Percentiles rank a stretch among this genome's conserved stretches.
Conservation (phyloP, 1,140 invertebrate genomes). For the Tetramorium simillimum region DNA sequence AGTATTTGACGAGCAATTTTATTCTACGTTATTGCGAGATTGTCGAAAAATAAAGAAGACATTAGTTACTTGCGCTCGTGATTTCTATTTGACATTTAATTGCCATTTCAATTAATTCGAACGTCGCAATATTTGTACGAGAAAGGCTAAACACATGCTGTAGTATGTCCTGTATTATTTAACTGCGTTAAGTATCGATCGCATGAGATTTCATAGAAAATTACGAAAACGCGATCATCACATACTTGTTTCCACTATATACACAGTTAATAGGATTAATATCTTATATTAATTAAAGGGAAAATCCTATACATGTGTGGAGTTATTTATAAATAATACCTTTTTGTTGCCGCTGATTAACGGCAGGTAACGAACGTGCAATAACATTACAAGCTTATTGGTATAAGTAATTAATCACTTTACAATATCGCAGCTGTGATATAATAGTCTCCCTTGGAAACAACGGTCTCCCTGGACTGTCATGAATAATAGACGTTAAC, state of each 20-base stretch:
- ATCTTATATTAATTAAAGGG: slow-evolving; percentile 37
- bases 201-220: neutral
- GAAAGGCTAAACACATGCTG: slow-evolving; percentile 7
- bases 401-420: slow-evolving; percentile 46
- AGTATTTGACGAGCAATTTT: neutral
- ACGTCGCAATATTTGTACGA: neutral
- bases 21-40: neutral
- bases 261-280: slow-evolving; percentile 41
- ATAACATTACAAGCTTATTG: slow-evolving; percentile 10
- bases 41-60: neutral
- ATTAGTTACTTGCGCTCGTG: neutral
- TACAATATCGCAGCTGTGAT: slow-evolving; percentile 1
- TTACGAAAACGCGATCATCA: neutral
- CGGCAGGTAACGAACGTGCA: slow-evolving; percentile 14
- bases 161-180: neutral
- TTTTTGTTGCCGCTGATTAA: slow-evolving; percentile 25
- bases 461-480: neutral
- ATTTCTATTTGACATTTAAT: neutral
- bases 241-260: neutral
- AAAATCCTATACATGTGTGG: neutral
- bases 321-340: slow-evolving; percentile 16
- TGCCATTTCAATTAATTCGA: neutral
- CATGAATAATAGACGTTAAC: neutral
- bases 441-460: neutral
- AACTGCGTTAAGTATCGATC: neutral